Conservation (phyloP, 1,140 invertebrate species). For the Bombus superbus region DNA sequence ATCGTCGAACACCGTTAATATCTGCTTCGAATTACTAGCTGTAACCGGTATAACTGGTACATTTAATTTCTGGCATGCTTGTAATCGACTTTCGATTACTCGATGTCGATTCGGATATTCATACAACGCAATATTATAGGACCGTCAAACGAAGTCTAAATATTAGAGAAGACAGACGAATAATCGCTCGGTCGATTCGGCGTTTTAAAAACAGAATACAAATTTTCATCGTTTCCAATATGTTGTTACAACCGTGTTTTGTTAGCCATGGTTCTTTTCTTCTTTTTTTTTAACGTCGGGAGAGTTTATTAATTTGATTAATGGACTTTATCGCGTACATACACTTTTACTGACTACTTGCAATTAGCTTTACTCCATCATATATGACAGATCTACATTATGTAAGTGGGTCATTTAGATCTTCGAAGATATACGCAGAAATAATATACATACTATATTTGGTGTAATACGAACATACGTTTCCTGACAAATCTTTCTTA, state of each 20-base stretch:
- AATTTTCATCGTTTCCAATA: background rate
- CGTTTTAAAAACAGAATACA: no score
- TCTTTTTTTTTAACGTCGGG: no score
- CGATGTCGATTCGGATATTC: background rate
- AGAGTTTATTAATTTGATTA: no score
- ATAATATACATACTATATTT: background rate
- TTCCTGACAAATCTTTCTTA: background rate
- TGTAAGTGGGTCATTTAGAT: background rate
- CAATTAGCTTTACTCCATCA: no score
- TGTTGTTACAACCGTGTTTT: background rate
- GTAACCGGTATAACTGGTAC: background rate
- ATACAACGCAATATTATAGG: background rate
- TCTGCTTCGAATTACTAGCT: constrained; percentile 24
- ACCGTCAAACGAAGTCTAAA: background rate
- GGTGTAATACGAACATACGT: background rate
- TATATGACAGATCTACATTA: background rate
- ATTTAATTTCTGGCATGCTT: constrained; percentile 18
- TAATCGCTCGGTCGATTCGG: background rate
- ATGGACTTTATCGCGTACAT: background rate
- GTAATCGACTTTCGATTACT: constrained; percentile 35
- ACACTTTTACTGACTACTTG: background rate
- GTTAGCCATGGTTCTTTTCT: background rate
- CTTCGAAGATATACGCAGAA: background rate
- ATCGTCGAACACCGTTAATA: constrained; percentile 41
- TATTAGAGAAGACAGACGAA: background rate